Evolutionary conservation across 1,140 invertebrate species (phyloP), one percentile per base, ranked within the genome.

Genomic region (Cecropterus lyciades): DNA sequence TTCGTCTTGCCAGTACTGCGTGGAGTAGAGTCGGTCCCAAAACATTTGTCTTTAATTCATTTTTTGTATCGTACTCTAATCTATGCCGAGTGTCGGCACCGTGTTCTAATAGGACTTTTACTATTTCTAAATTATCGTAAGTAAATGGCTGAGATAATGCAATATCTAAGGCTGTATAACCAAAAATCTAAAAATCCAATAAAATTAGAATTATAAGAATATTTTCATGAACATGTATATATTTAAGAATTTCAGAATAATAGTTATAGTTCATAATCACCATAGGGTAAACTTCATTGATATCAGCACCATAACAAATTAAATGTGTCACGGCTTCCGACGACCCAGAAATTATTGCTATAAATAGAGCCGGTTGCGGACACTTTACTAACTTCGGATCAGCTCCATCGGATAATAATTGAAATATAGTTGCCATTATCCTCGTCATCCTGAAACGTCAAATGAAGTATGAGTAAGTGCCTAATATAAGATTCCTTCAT

Each of bases 331-430:
- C 71, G 10, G 93, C 63, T 37, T 84, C 73, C 11, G 77, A 15
- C 55, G 76, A 80, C 14, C 86, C 86, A 0, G 85, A 81, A 42
- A 81, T 77, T 15, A 91, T 72, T 4, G 92, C 89, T 24, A 93
- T 76, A 0, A 92, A 75, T 9, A 93, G 42, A 0, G 89, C 77
- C 13, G 92, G 82, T n/a, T 93, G 80, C 11, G 93, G 93, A 70
- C 89, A 88, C 49, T 76, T 69, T 2, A 90, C 78, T 40, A 82
- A 65, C 45, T 80, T 87, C 0, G 93, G 92, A 76, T 93, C 71
- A 6, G 92, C 89, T 9, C 92, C 93, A 64, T 85, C 79, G 11
- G 72, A 52, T 37, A 93, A 65, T 27, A 94, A 67, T 59, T 87
- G 82, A 1, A 76, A 63, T 59, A 93, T 92, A 0, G 92, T 93